Evolutionary conservation across 2,888 invertebrate species (phyloP), one percentile per base, ranked within the genome.

Genomic region (Drymonia ruficornis): DNA sequence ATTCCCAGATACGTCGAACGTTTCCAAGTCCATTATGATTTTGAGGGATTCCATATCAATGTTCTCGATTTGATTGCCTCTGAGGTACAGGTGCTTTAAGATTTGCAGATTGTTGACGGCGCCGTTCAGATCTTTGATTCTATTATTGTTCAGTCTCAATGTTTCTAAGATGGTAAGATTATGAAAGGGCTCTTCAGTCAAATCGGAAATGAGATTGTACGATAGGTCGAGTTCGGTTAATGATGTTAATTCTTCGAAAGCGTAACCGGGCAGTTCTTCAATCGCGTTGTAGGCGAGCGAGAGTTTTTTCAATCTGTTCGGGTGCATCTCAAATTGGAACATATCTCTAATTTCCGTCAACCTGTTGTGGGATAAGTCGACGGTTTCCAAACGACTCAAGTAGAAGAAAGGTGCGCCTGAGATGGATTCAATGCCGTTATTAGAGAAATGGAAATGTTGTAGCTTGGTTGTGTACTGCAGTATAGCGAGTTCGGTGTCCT

Each of bases 1-100:
- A 60, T 92, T 92, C 40, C 67, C 70, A 0, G 91, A 90, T 23
- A 91, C 68, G 55, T 91, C 91, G 34, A 91, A 88, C 0, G 87
- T 90, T 72, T 88, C 82, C 44, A 92, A 78, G 65, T 91, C 87
- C 23, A 76, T 72, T 34, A 91, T 87, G 7, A 84, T 81, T 63
- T 84, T 81, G 0, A 89, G 72, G 0, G 89, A 87, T 38, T 81
- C 70, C 0, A 76, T 78, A 45, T 87, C 81, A 11, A 91, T 82
- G 40, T 81, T 78, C 23, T 83, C 62, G 51, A 91, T 84, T 12
- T 82, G 56, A 66, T 91, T 91, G 0, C 81, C 75, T 59, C 72
- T 78, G 12, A 91, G 61, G 65, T 77, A 87, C 15, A 91, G 73
- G 67, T 90, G 89, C 57, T 79, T 85, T 34, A 92, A 75, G 36